These are phyloP conservation scores for Criorhina ranunculi DNA, from an alignment of 2,888 invertebrate species.

Conservation along the genomic window DNA sequence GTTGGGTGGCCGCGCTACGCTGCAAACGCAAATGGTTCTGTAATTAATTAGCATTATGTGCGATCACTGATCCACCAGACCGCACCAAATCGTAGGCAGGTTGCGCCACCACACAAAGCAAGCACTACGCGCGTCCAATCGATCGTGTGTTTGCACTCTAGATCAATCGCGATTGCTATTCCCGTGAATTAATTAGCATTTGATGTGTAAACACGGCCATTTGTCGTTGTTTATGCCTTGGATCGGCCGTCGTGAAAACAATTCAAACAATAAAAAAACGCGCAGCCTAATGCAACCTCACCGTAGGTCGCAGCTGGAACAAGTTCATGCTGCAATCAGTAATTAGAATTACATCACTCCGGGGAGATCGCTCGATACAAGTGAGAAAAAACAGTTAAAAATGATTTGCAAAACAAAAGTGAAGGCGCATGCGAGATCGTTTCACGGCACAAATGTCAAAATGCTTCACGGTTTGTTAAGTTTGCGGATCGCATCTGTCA, in stretches of 20 bases:
- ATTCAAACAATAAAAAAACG: slow-evolving; percentile 33
- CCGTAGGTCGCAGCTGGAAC: slow-evolving; percentile 56
- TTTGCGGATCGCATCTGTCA: slow-evolving; percentile 27
- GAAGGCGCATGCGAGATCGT: slow-evolving; percentile 41
- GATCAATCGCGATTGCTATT: slow-evolving; percentile 52
- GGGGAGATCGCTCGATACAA: slow-evolving; percentile 16
- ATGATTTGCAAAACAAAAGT: slow-evolving; percentile 32
- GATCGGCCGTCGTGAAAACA: slow-evolving; percentile 43
- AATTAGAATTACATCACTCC: slow-evolving; percentile 64
- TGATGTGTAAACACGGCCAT: slow-evolving; percentile 67
- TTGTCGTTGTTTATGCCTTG: slow-evolving; percentile 57
- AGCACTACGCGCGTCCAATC: slow-evolving; percentile 6
- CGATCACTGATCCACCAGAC: slow-evolving; percentile 35
- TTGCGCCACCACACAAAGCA: slow-evolving; percentile 26
- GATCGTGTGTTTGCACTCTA: slow-evolving; percentile 41
- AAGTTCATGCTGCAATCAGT: slow-evolving; percentile 66
- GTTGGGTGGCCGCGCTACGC: slow-evolving; percentile 1
- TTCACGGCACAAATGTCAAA: slow-evolving; percentile 46
- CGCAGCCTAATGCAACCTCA: slow-evolving; percentile 26
- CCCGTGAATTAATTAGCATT: slow-evolving; percentile 68
- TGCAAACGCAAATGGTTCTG: slow-evolving; percentile 24
- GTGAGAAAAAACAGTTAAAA: slow-evolving; percentile 48
- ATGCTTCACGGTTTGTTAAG: slow-evolving; percentile 39
- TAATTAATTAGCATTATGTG: slow-evolving; percentile 42
- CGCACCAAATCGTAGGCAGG: slow-evolving; percentile 6